Evolutionary conservation across 2,113 vertebrate genomes (phyloP).

Genomic region (Nipponia nippon): DNA sequence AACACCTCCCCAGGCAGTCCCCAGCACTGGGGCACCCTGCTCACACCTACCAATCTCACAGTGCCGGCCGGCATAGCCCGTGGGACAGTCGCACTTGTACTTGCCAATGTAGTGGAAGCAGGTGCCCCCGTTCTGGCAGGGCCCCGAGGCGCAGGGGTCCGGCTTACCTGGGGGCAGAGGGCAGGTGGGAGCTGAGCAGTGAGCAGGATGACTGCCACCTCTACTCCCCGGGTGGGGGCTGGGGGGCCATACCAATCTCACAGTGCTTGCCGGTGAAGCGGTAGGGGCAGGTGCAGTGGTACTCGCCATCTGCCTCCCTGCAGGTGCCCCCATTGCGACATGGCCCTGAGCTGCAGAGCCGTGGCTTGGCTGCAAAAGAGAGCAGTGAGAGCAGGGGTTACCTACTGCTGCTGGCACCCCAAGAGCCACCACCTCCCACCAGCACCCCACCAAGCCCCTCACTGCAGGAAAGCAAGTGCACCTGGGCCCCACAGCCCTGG

Average conservation of each 20-base stretch:
- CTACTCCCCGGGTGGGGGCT: not conserved
- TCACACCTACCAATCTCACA: conserved; percentile 82
- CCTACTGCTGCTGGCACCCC: not conserved
- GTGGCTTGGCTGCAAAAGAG: conserved; percentile 84
- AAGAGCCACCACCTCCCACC: accelerated
- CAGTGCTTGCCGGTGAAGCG: conserved; percentile 94
- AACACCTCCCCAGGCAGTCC: not conserved
- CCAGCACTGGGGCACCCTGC: accelerated
- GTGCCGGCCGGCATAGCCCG: conserved; percentile 84
- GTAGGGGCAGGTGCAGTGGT: conserved; percentile 91
- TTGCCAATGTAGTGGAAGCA: conserved; percentile 99
- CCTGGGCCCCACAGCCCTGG: not conserved
- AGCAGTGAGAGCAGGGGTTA: not conserved
- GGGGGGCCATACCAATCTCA: conserved; percentile 83
- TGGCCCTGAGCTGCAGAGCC: conserved; percentile 84
- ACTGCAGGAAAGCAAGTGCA: accelerated
- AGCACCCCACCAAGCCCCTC: not conserved
- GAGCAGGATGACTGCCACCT: not conserved
- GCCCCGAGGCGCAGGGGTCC: conserved; percentile 90
- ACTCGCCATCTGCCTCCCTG: conserved; percentile 82
- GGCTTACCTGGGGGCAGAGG: conserved; percentile 83
- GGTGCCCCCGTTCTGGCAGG: conserved; percentile 92
- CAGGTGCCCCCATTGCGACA: conserved; percentile 95
- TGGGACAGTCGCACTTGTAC: conserved; percentile 94
- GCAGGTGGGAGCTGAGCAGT: not conserved